Base-by-base conservation (phyloP, 2,888 invertebrate genomes). In the Leucophora obtusa region DNA sequence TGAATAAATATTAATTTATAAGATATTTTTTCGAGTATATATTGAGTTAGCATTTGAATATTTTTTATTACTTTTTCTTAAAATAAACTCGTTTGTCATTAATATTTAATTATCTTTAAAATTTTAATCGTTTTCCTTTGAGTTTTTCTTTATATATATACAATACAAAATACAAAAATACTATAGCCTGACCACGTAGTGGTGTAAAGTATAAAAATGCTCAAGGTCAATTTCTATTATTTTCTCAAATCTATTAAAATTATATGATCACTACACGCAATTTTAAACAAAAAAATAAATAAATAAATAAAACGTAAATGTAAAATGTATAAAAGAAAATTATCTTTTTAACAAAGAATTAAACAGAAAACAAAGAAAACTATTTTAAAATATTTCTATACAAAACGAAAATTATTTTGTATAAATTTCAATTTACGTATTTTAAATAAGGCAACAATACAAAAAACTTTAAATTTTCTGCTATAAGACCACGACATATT, bases 211-310 rank as follows among this genome's bases (percentile, higher is more conserved):
- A n/a, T n/a, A n/a, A 11, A 50, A 43, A 24, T 7, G 35, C 51
- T 65, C 66, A 66, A 66, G 66, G 66, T 56, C 66, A 66, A 28
- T 66, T 54, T 56, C 21, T 24, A 14, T 73, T 66, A 6, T 71
- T 28, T 38, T 54, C 28, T 51, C 17, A 38, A 18, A 74, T 65
- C 24, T 24, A 24, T 15, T 21, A 18, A 51, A 53, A 51, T 50
- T 50, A 62, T 63, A 28, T 65, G 59, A 43, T 62, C 60, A 68
- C 62, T 75, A 68, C 28, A 62, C 62, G 47, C 47, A 62, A 54
- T 68, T 75, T 65, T 59, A 7, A 51, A 54, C 54, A 56, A n/a
- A n/a, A n/a, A n/a, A n/a, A n/a, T n/a, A n/a, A n/a, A n/a, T n/a
- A n/a, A n/a, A n/a, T n/a, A n/a, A 54, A 56, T 54, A 66, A 66